Base-by-base conservation (phyloP, 2,888 invertebrate genomes). In the Drymonia ruficornis region DNA sequence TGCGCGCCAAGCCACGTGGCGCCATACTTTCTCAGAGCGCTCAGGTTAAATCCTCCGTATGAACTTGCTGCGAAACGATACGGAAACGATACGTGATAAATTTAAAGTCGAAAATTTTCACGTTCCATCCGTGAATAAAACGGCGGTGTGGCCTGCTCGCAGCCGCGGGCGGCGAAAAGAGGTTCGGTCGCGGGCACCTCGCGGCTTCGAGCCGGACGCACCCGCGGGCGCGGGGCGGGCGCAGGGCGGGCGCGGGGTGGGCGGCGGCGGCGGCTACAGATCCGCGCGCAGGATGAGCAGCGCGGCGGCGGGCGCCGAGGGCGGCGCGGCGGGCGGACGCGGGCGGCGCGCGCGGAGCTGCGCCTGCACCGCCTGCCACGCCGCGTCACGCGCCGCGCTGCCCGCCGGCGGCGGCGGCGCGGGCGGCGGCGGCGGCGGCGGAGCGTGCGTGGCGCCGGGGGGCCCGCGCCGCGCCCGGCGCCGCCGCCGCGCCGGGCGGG, bases 361-460 rank as follows among this genome's bases (percentile, higher is more conserved):
- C 61, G 85, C 85, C 60, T 84, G 86, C 80, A 88, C 89, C 36
- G 87, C 89, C 72, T 79, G 84, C 89, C 88, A 89, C 52, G 80
- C 86, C 49, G 80, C 72, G 68, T 81, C 80, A 18, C 83, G 77
- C 59, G 55, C 49, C 48, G 52, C 53, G 56, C 48, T 53, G 44
- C 56, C 57, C 19, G 52, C 28, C 52, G 57, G 50, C 40, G 52
- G 40, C 36, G 51, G 31, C 48, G 54, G 38, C 51, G 43, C 38
- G 55, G 50, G 34, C 59, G 53, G 52, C 55, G 52, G 53, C 50
- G 52, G 47, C 54, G 49, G 48, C 7, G 15, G 31, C 46, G 51
- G 55, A 48, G 42, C 55, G 31, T 49, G 31, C 49, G 46, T 9
- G 49, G 49, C 56, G 43, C 46, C 44, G 40, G 46, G 51, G 55